A percentile compares a stretch with the other conserved stretches of the same genome.
Conservation (phyloP, 2,113 vertebrate genomes). For the Grus americana region DNA sequence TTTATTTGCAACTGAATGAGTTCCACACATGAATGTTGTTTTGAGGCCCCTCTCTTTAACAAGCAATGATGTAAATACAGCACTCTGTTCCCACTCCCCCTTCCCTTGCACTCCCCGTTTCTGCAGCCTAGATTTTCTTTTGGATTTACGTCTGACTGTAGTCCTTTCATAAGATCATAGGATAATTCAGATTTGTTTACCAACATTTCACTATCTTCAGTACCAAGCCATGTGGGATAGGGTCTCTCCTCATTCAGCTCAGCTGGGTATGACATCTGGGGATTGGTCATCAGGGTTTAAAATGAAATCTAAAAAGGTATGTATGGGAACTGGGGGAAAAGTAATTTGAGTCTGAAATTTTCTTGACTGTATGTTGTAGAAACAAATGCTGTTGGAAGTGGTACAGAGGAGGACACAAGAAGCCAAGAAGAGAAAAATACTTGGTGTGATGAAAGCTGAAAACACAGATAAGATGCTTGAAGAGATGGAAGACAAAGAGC, state of each 20-base stretch:
- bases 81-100: neutral
- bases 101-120: rapidly evolving
- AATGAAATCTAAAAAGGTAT: neutral
- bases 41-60: neutral
- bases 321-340: neutral
- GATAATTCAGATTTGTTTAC: neutral
- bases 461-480: slow-evolving; percentile 70
- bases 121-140: neutral
- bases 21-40: neutral
- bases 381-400: slow-evolving; percentile 64
- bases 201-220: neutral
- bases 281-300: neutral
- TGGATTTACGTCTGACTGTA: neutral
- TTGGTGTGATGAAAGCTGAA: slow-evolving; percentile 53
- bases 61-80: neutral
- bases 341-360: neutral
- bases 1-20: neutral
- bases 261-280: neutral
- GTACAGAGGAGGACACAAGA: slow-evolving; percentile 61
- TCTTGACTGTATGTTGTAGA: slow-evolving; percentile 41
- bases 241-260: neutral
- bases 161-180: neutral
- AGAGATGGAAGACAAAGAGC: slow-evolving; percentile 65
- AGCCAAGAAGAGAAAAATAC: slow-evolving; percentile 58
- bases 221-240: neutral